Percentiles rank a stretch among this genome's conserved stretches.
These are phyloP conservation scores for Eupithecia tripunctaria DNA, from an alignment of 2,888 invertebrate species.

Conservation along the genomic window DNA sequence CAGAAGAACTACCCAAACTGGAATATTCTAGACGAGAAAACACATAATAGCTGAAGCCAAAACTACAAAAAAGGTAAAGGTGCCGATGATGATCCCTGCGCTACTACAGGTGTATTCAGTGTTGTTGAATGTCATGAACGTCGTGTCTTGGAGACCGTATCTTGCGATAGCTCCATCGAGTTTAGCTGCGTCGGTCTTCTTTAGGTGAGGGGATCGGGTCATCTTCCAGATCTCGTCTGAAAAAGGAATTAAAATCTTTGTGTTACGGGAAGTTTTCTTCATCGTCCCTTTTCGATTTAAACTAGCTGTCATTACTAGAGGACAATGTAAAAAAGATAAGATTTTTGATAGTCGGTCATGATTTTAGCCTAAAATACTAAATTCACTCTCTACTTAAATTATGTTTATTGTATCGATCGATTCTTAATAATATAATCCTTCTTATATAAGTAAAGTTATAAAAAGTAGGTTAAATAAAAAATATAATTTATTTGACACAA, in stretches of 20 bases:
- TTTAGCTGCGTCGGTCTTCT: constrained; percentile 66
- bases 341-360: no score
- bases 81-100: constrained; percentile 57
- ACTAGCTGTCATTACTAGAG: background rate
- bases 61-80: constrained; percentile 55
- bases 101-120: constrained; percentile 73
- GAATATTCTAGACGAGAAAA: background rate
- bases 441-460: no score
- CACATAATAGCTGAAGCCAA: background rate
- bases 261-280: background rate
- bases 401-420: no score
- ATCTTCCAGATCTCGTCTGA: constrained; percentile 79
- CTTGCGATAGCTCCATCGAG: constrained; percentile 66
- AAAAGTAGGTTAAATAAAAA: no score
- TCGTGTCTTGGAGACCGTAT: constrained; percentile 63
- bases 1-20: background rate
- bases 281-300: background rate
- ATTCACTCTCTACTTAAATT: no score
- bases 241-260: constrained; percentile 35
- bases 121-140: constrained; percentile 68
- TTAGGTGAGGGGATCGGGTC: constrained; percentile 69
- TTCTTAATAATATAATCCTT: no score
- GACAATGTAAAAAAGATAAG: no score
- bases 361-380: no score
- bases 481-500: no score